Evolutionary conservation across 2,888 invertebrate species (phyloP).

Genomic region (Agrilus cyanescens): DNA sequence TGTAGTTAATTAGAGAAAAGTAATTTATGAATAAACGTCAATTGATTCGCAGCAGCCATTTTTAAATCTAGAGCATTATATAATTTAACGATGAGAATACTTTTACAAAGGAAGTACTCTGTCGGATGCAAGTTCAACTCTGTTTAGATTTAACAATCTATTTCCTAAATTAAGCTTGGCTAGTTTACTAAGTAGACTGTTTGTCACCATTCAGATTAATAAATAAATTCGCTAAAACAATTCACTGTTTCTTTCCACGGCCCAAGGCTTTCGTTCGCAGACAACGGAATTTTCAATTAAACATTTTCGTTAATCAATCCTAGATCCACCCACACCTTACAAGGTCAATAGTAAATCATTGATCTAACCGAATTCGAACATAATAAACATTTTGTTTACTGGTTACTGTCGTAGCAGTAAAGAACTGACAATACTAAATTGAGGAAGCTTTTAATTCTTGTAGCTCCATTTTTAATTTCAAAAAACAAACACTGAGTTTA

Average conservation of each 20-base stretch:
- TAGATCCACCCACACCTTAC: neutral
- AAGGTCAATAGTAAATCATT: neutral
- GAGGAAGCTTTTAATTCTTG: too few species aligned
- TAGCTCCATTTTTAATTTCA: too few species aligned
- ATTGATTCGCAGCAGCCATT: slow-evolving; percentile 32
- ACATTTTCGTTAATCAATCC: neutral
- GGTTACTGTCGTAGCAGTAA: too few species aligned
- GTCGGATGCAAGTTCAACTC: slow-evolving; percentile 39
- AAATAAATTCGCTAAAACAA: too few species aligned
- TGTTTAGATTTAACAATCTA: slow-evolving; percentile 40
- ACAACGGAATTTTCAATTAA: neutral
- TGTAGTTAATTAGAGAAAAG: slow-evolving; percentile 2
- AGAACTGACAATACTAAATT: too few species aligned
- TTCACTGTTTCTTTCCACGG: neutral
- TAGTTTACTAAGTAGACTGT: slow-evolving; percentile 20
- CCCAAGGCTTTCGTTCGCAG: neutral
- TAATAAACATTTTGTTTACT: too few species aligned
- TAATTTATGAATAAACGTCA: slow-evolving; percentile 19
- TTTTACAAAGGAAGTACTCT: slow-evolving; percentile 37
- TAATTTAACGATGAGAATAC: slow-evolving; percentile 37
- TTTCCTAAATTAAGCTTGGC: slow-evolving; percentile 37
- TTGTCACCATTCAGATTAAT: slow-evolving; percentile 17
- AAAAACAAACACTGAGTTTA: too few species aligned
- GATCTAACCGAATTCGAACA: too few species aligned
- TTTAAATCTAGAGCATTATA: slow-evolving; percentile 37